Conservation (phyloP, 2,888 invertebrate genomes). For the Sturmia bella region DNA sequence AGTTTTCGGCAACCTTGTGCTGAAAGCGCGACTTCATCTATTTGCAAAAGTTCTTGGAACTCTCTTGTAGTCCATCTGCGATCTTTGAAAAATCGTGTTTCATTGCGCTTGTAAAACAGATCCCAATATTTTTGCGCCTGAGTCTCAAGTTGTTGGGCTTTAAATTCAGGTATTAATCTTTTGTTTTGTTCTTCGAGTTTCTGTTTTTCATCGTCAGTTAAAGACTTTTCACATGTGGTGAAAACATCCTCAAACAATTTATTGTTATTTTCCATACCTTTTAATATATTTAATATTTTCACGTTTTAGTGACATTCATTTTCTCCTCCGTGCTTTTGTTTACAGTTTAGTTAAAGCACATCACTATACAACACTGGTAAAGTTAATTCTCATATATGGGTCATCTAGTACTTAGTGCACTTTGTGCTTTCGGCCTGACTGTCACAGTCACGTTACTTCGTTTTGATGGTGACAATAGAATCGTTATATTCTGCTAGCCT, state of each 20-base stretch:
- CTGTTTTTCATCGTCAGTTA: slow-evolving; percentile 84
- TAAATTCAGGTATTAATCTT: slow-evolving; percentile 87
- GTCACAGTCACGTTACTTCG: no score
- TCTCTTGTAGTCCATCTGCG: slow-evolving; percentile 98
- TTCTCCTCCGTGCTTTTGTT: neutral
- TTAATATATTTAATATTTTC: neutral
- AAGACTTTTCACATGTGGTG: slow-evolving; percentile 72
- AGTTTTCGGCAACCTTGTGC: slow-evolving; percentile 67
- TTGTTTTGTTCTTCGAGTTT: slow-evolving; percentile 87
- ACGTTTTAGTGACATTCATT: slow-evolving; percentile 37
- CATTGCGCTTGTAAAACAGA: slow-evolving; percentile 97
- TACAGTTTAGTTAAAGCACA: slow-evolving; percentile 26
- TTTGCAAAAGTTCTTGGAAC: slow-evolving; percentile 86
- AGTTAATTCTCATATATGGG: neutral
- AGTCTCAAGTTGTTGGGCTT: slow-evolving; percentile 89
- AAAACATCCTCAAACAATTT: slow-evolving; percentile 53
- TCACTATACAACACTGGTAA: neutral
- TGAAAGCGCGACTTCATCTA: slow-evolving; percentile 63
- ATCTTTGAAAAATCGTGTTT: slow-evolving; percentile 96
- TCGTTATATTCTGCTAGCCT: no score
- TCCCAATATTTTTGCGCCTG: slow-evolving; percentile 97
- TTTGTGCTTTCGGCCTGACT: no score
- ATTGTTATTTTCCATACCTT: slow-evolving; percentile 46
- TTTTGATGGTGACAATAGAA: no score
- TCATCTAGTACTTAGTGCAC: no score